Evolutionary conservation across 2,888 invertebrate species (phyloP).

Genomic region (Leucophenga montana): DNA sequence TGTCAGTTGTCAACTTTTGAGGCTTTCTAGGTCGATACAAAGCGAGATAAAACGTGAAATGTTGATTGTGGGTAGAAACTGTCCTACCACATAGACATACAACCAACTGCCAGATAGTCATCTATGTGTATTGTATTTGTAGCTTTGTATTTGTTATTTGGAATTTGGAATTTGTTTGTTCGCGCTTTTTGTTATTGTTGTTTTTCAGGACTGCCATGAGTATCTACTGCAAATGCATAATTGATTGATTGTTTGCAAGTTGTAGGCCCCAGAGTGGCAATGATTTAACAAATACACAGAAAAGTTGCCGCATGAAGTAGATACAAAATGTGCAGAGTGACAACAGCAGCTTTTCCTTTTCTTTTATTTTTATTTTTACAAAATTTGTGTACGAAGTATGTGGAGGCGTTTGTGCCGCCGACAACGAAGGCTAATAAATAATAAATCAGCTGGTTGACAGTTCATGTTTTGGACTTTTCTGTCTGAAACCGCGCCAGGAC

Average conservation of each 20-base stretch:
- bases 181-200: constrained; percentile 48
- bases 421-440: constrained; percentile 48
- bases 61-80: no score
- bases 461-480: constrained; percentile 13
- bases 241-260: constrained; percentile 57
- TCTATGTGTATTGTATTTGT: constrained; percentile 30
- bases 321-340: neutral
- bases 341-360: constrained; percentile 18
- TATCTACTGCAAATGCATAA: constrained; percentile 49
- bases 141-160: constrained; percentile 37
- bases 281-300: constrained; percentile 20
- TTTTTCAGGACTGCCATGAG: constrained; percentile 33
- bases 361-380: constrained; percentile 21
- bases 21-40: constrained; percentile 16
- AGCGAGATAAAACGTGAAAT: no score
- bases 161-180: constrained; percentile 31
- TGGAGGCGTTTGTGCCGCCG: constrained; percentile 22
- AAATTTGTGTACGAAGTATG: no score
- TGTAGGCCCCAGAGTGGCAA: constrained; percentile 31
- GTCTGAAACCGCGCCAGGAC: neutral
- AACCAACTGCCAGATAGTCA: constrained; percentile 11
- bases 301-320: neutral
- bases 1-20: constrained; percentile 55
- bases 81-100: constrained; percentile 28
- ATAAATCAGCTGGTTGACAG: constrained; percentile 54